These are phyloP conservation scores for Eugnorisma glareosa DNA, from an alignment of 2,888 invertebrate species.

Conservation along the genomic window DNA sequence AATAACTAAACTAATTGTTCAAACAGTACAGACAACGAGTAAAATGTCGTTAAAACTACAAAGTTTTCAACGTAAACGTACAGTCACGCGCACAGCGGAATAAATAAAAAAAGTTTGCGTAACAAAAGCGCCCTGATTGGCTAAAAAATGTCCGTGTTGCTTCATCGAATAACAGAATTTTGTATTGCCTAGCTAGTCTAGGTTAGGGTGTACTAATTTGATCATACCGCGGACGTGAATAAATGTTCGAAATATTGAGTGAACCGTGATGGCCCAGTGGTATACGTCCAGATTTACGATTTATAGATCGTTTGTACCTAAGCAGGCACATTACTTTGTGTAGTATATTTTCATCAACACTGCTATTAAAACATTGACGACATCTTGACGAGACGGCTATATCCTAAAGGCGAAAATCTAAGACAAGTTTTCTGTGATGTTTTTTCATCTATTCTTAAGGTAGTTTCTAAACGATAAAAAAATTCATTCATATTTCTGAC, in stretches of 20 bases:
- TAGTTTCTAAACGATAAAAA: background rate
- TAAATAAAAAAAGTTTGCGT: constrained; percentile 56
- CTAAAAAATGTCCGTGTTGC: constrained; percentile 56
- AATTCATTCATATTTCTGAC: background rate
- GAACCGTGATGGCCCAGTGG: background rate
- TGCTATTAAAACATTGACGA: background rate
- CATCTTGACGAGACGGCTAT: background rate
- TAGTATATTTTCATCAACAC: background rate
- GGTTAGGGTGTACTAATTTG: constrained; percentile 29
- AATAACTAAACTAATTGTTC: constrained; percentile 55
- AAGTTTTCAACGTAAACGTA: constrained; percentile 51
- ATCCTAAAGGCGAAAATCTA: background rate
- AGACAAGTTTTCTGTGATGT: background rate
- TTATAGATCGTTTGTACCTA: background rate
- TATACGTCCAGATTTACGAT: background rate
- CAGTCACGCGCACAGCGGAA: constrained; percentile 51
- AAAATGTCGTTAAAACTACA: constrained; percentile 50
- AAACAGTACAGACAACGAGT: constrained; percentile 36
- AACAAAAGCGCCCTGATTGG: constrained; percentile 56
- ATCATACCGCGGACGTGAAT: constrained; percentile 5
- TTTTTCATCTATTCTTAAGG: background rate
- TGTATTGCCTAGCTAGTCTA: constrained; percentile 30
- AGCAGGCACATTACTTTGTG: background rate
- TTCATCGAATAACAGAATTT: constrained; percentile 58
- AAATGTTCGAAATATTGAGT: background rate